A percentile compares a stretch with the other conserved stretches of the same genome.
Conservation (phyloP, 1,140 invertebrate genomes). For the Epicauta chinensis region DNA sequence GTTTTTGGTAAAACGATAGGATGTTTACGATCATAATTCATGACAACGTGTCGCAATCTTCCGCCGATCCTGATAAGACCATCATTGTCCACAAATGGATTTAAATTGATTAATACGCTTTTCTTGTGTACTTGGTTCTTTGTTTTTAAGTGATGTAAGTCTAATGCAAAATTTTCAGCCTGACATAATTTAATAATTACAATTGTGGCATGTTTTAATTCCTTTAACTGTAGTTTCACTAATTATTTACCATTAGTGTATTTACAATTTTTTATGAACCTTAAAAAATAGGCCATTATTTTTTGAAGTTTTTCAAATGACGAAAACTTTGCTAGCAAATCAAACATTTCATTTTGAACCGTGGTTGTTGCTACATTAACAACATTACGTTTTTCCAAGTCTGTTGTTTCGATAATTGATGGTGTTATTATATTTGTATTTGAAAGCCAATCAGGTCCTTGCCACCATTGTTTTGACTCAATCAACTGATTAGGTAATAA, state of each 20-base stretch:
- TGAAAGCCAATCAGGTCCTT: slow-evolving; percentile 1
- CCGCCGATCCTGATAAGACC: slow-evolving; percentile 42
- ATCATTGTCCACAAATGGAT: slow-evolving; percentile 39
- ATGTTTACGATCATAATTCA: too few relatives aligned
- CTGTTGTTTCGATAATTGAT: slow-evolving; percentile 9
- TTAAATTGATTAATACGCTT: slow-evolving; percentile 26
- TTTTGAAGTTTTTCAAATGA: slow-evolving; percentile 5
- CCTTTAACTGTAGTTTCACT: slow-evolving; percentile 5
- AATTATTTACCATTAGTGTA: background rate
- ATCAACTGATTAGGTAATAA: slow-evolving; percentile 9
- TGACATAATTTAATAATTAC: slow-evolving; percentile 4
- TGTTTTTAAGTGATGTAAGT: slow-evolving; percentile 7
- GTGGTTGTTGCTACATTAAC: background rate
- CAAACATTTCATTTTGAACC: slow-evolving; percentile 3
- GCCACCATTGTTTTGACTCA: slow-evolving; percentile 21
- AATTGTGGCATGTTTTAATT: slow-evolving; percentile 1
- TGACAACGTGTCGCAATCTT: slow-evolving; percentile 9
- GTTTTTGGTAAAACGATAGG: background rate
- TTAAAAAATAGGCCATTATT: slow-evolving; percentile 9
- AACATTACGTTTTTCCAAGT: slow-evolving; percentile 8
- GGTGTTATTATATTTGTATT: background rate
- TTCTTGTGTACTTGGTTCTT: background rate
- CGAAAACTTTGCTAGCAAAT: slow-evolving; percentile 1
- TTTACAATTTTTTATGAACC: slow-evolving; percentile 13
- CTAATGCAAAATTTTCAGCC: slow-evolving; percentile 4